Conservation (phyloP, 2,113 vertebrate species). For the Capreolus pygargus region DNA sequence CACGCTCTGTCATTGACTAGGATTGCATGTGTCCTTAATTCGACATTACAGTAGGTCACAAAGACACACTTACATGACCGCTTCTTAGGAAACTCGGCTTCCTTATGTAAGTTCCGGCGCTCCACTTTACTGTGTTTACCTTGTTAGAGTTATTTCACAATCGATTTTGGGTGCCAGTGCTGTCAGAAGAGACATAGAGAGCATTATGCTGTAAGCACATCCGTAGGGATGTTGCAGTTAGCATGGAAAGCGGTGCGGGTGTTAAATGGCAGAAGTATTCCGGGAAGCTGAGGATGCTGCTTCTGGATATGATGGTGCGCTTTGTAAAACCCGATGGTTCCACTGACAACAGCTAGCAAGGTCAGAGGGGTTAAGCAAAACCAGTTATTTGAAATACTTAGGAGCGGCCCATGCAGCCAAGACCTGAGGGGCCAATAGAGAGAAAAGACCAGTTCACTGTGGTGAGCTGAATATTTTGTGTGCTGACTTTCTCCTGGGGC, state of each 20-base stretch:
- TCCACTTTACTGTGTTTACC: background rate
- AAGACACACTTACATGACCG: background rate
- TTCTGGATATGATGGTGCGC: background rate
- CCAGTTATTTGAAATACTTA: background rate
- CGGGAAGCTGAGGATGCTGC: background rate
- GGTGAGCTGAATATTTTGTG: background rate
- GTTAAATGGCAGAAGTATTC: background rate
- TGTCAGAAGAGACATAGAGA: background rate
- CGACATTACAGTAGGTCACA: background rate
- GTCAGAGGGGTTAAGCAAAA: background rate
- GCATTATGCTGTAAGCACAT: background rate
- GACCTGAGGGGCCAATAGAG: background rate
- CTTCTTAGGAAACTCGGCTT: background rate
- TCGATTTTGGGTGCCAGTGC: background rate
- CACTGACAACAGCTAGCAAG: background rate
- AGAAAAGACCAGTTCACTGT: background rate
- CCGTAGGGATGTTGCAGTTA: background rate
- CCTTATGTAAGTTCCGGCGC: background rate
- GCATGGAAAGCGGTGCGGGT: background rate
- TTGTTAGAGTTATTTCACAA: background rate
- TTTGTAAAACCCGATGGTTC: background rate
- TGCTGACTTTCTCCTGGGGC: background rate
- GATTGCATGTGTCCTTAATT: background rate
- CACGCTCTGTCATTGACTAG: background rate
- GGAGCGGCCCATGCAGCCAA: background rate